Conservation (phyloP, 2,888 invertebrate genomes). For the Epistrophe grossulariae region DNA sequence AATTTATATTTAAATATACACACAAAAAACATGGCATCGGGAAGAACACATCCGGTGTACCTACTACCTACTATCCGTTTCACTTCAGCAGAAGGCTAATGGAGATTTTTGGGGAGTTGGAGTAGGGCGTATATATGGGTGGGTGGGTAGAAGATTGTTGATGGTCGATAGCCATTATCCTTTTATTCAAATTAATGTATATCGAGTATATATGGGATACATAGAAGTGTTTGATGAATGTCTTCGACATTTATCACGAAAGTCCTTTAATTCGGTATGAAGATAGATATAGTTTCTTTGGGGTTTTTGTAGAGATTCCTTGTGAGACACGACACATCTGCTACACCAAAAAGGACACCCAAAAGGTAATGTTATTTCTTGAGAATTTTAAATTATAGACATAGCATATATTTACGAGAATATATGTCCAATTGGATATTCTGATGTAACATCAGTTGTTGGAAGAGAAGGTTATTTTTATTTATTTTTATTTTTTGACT, state of each 20-base stretch:
- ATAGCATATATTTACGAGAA: not conserved
- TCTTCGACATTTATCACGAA: conserved; percentile 69
- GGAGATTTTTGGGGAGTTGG: not conserved
- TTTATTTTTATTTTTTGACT: not conserved
- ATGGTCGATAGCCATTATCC: conserved; percentile 57
- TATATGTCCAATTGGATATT: conserved; percentile 45
- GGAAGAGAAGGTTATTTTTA: conserved; percentile 29
- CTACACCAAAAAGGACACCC: conserved; percentile 43
- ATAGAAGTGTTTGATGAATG: conserved; percentile 64
- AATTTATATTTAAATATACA: conserved; percentile 65
- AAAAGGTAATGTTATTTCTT: conserved; percentile 57
- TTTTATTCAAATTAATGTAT: conserved; percentile 69
- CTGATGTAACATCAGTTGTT: conserved; percentile 32
- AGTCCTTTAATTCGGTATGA: conserved; percentile 55
- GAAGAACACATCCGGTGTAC: conserved; percentile 25
- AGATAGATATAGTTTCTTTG: conserved; percentile 39
- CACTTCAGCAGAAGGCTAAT: not conserved
- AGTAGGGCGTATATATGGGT: not conserved
- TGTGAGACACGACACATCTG: conserved; percentile 69
- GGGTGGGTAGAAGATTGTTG: not conserved
- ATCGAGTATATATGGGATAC: conserved; percentile 56
- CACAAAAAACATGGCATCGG: conserved; percentile 41
- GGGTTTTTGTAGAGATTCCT: conserved; percentile 53
- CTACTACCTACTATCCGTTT: conserved; percentile 20
- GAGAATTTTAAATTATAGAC: conserved; percentile 63